Conservation (phyloP, 2,113 vertebrate species). For the Cyanoliseus patagonus region DNA sequence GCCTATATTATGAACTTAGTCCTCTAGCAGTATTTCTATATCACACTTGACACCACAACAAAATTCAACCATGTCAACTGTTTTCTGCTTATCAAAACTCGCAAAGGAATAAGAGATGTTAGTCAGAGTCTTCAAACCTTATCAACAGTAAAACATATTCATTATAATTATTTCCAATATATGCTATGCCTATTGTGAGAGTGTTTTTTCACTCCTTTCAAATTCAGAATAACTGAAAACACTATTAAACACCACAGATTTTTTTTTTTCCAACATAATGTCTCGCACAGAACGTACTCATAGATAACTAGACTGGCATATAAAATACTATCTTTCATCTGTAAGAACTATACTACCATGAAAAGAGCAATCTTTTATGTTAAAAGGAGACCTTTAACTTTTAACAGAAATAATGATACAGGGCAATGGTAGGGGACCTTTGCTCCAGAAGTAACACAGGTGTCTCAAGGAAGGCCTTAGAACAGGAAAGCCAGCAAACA, state of each 20-base stretch:
- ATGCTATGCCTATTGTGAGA: neutral
- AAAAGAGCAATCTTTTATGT: neutral
- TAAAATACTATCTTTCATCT: neutral
- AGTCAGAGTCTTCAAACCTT: neutral
- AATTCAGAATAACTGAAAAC: constrained; percentile 11
- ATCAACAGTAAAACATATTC: neutral
- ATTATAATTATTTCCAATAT: neutral
- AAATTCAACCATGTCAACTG: neutral
- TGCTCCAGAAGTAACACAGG: neutral
- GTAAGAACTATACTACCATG: neutral
- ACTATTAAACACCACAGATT: neutral
- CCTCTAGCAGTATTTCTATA: neutral
- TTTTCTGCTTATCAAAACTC: constrained; percentile 3
- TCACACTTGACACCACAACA: neutral
- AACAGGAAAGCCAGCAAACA: neutral
- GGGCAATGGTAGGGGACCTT: neutral
- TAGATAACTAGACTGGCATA: neutral
- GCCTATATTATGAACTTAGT: neutral
- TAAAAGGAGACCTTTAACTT: neutral
- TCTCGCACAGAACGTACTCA: neutral
- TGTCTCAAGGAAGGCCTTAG: neutral
- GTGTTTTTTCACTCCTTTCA: neutral
- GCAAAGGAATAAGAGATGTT: neutral
- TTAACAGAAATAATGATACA: neutral
- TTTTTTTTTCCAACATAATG: neutral